A percentile compares a stretch with the other conserved stretches of the same genome.
phyloP scores from a whole-genome alignment of 2,888 invertebrate species.

The Disparrhopalites patrizii region DNA sequence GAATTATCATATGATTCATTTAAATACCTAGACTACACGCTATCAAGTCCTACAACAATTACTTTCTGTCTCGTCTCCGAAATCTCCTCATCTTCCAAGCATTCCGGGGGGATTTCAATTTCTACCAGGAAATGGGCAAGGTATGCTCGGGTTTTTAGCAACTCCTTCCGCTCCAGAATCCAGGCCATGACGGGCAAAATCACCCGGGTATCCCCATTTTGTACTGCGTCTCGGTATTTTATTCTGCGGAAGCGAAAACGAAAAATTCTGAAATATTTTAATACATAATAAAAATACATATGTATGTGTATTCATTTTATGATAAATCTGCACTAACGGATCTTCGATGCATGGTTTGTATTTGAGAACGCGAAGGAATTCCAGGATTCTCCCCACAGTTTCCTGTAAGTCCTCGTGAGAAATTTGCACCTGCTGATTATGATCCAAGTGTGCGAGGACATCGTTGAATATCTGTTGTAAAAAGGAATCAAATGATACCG shows the following conservation, averaged over 20 bases:
- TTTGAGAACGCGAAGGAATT: conserved; percentile 55
- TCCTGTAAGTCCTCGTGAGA: conserved; percentile 57
- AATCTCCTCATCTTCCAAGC: conserved; percentile 9
- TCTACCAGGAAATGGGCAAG: conserved; percentile 54
- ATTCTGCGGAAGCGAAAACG: conserved; percentile 50
- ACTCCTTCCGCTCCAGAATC: conserved; percentile 55
- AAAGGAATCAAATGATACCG: neutral
- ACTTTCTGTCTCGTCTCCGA: conserved; percentile 15
- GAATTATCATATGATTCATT: too few relatives aligned
- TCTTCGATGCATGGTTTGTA: conserved; percentile 55
- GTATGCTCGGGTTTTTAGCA: conserved; percentile 58
- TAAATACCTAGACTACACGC: too few relatives aligned
- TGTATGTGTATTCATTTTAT: neutral
- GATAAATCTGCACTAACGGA: conserved; percentile 49
- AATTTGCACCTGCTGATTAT: conserved; percentile 56
- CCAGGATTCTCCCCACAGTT: conserved; percentile 56
- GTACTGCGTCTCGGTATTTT: conserved; percentile 56
- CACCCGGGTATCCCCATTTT: conserved; percentile 56
- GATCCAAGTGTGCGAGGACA: conserved; percentile 56
- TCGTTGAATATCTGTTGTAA: conserved; percentile 55
- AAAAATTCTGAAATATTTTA: too few relatives aligned
- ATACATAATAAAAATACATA: too few relatives aligned
- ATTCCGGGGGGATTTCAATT: conserved; percentile 53
- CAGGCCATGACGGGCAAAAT: conserved; percentile 58
- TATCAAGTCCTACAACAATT: neutral